Base-by-base conservation (phyloP, 2,113 vertebrate species). In the Neoarius graeffei region DNA sequence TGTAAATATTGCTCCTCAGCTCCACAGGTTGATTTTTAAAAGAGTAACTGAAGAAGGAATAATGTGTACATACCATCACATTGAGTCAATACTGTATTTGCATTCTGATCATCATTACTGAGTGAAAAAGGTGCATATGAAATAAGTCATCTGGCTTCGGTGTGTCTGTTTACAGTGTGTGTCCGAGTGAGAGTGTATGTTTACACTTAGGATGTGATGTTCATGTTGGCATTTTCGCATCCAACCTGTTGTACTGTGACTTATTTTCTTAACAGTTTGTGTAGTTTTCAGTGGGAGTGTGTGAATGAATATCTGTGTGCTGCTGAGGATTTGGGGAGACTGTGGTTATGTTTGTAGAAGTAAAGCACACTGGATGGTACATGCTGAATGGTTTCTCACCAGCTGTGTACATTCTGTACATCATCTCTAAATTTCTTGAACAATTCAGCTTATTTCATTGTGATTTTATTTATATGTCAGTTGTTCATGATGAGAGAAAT, bases 331-430 rank as follows among this genome's bases (percentile, higher is more conserved):
- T 25, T 92, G 93, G 91, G 91, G 88, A 87, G 92, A 90, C 56
- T 91, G 92, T 93, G 79, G 85, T 85, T 92, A 92, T 92, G 92
- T 93, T 94, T 93, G 94, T 92, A 87, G 93, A 93, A 89, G 93
- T 89, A 92, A 95, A 95, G 94, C 94, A 95, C 94, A 95, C 93
- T 93, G 93, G 92, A 90, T 92, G 90, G 93, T 94, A 94, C 92
- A 92, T 93, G 94, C 94, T 93, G 74, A 93, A 91, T 91, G 93
- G 93, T 93, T 73, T 85, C 90, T 89, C 85, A 91, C 93, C 94
- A 94, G 93, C 93, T 93, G 90, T 94, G 91, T 92, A 94, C 92
- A 94, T 92, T 92, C 92, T 95, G 94, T 92, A 94, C 94, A 94
- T 93, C 87, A 92, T 92, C 93, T 94, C 93, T 93, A 91, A 94